Evolutionary conservation across 2,113 vertebrate species (phyloP).

Genomic region (Odocoileus virginianus): DNA sequence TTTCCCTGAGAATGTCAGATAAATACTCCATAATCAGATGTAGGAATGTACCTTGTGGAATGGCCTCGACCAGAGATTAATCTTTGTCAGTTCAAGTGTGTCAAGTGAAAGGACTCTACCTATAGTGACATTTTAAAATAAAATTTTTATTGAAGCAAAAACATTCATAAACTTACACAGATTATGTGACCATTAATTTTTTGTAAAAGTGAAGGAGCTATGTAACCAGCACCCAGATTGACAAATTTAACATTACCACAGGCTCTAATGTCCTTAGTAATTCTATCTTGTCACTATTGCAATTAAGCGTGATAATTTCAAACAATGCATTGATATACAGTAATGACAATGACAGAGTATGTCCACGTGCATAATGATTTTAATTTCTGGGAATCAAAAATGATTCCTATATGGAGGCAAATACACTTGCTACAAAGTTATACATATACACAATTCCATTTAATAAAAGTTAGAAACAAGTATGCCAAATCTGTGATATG

Average conservation of each 20-base stretch:
- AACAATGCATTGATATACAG: neutral
- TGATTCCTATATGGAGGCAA: neutral
- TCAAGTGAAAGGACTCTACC: neutral
- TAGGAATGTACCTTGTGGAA: neutral
- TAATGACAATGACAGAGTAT: neutral
- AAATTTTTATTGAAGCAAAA: neutral
- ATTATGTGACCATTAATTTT: neutral
- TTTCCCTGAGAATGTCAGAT: neutral
- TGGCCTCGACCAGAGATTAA: neutral
- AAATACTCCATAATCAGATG: neutral
- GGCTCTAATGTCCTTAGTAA: neutral
- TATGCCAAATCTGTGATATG: neutral
- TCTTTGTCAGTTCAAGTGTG: neutral
- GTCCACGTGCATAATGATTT: neutral
- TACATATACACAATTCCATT: neutral
- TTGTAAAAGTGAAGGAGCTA: neutral
- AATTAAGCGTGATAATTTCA: neutral
- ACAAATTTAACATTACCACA: neutral
- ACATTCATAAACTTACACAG: neutral
- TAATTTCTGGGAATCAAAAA: neutral
- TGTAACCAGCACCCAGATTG: neutral
- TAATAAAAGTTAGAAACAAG: neutral
- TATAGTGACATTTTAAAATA: neutral
- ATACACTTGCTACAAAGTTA: neutral
- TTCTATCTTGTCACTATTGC: neutral